Evolutionary conservation across 2,113 vertebrate genomes (phyloP), one percentile per base, ranked within the genome.

Genomic region (Mandrillus leucophaeus): DNA sequence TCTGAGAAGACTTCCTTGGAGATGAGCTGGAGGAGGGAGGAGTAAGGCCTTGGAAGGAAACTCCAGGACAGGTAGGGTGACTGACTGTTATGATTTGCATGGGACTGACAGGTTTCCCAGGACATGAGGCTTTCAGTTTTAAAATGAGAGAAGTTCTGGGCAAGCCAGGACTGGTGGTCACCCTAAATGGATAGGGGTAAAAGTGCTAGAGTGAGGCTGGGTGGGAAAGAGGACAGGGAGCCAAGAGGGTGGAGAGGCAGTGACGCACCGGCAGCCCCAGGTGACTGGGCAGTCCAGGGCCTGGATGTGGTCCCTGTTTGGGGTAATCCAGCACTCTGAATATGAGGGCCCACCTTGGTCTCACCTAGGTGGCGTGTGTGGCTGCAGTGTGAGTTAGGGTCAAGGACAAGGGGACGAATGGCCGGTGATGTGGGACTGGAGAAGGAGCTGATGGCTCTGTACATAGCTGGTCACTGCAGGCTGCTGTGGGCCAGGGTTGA

Each of bases 301-400:
- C 98, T 97, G 98, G 35, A 98, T 90, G 16, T 97, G 97, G 89
- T 98, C 98, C 9, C 98, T 98, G 92, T 90, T 99, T 98, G 85
- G 98, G 98, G 98, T 96, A 96, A 30, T 98, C 93, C 68, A 97
- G 88, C 81, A 98, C 98, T 68, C 45, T 76, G 70, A 98, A 96
- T 30, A 22, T 84, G 81, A 99, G 8, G 50, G 94, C 85, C 25
- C 98, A 61, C 22, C 98, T 98, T 75, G 82, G 52, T 78, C 97
- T 97, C 76, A 98, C 85, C 3, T 91, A 95, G 92, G 98, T 98
- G 95, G 97, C 97, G 57, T 98, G 97, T 97, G 57, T 98, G 98
- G 94, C 98, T 98, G 70, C 98, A 98, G 17, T 0, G 86, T 43
- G 98, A 97, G 55, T 98, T 18, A 10, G n/a, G 52, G 22, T 83